Evolutionary conservation across 2,113 vertebrate species (phyloP).

Genomic region (Orycteropus afer): DNA sequence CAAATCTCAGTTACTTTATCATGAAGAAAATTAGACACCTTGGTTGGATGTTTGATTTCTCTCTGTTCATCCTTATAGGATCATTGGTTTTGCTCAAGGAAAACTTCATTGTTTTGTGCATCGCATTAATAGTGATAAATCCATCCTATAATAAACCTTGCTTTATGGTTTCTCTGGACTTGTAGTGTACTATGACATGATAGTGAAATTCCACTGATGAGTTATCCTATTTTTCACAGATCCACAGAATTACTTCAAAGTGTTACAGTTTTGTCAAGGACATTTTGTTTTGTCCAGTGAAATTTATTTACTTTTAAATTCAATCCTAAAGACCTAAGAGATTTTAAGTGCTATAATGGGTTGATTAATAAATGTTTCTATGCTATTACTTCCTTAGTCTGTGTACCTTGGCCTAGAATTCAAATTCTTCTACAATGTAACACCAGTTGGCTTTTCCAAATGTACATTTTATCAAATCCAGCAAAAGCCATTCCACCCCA

Average conservation of each 20-base stretch:
- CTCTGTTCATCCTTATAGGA: neutral
- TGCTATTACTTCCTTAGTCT: neutral
- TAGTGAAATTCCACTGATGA: neutral
- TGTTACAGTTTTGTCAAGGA: neutral
- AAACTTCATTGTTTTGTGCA: neutral
- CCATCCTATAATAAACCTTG: neutral
- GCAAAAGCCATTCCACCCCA: rapidly evolving
- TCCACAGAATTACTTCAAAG: neutral
- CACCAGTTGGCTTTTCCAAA: conserved; percentile 60
- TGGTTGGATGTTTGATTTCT: neutral
- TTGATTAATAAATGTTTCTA: neutral
- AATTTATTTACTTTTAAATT: neutral
- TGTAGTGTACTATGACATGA: neutral
- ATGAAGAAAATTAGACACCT: neutral
- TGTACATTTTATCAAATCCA: neutral
- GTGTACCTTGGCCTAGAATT: neutral
- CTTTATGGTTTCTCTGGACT: neutral
- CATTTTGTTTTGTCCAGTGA: neutral
- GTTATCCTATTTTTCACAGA: neutral
- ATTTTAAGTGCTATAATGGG: neutral
- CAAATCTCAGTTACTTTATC: neutral
- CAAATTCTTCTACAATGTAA: neutral
- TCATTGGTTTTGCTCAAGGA: neutral
- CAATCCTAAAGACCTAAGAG: neutral
- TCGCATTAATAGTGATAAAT: neutral